phyloP scores from a whole-genome alignment of 1,140 invertebrate species.

The Bradysia coprophila region DNA sequence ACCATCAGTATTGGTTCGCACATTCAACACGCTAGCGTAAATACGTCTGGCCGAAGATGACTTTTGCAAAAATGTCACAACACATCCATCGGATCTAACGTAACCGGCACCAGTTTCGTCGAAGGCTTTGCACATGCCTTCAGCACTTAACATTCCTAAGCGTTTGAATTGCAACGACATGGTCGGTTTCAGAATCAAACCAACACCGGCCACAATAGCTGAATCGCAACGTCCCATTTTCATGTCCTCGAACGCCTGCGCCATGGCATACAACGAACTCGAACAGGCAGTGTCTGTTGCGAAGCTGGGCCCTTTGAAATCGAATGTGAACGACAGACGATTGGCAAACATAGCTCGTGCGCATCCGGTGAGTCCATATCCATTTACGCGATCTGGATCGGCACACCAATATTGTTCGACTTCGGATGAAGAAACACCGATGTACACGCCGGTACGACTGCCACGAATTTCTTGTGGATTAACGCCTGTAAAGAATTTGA shows the following conservation, averaged over 20 bases:
- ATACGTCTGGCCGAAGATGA: slow-evolving; percentile 50
- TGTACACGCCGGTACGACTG: slow-evolving; percentile 75
- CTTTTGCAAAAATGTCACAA: slow-evolving; percentile 66
- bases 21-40: slow-evolving; percentile 73
- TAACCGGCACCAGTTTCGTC: slow-evolving; percentile 83
- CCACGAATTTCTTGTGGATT: slow-evolving; percentile 67
- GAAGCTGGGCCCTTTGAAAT: slow-evolving; percentile 80
- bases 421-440: slow-evolving; percentile 75
- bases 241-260: slow-evolving; percentile 72
- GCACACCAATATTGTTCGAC: slow-evolving; percentile 62
- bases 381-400: slow-evolving; percentile 60
- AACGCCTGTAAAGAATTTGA: slow-evolving; percentile 29
- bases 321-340: slow-evolving; percentile 87
- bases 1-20: slow-evolving; percentile 79
- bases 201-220: slow-evolving; percentile 76
- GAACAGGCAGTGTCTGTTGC: slow-evolving; percentile 92
- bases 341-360: slow-evolving; percentile 91
- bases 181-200: slow-evolving; percentile 70
- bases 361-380: slow-evolving; percentile 86
- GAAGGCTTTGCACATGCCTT: slow-evolving; percentile 85
- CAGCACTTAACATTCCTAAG: slow-evolving; percentile 73
- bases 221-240: slow-evolving; percentile 73
- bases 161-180: slow-evolving; percentile 84
- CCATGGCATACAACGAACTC: slow-evolving; percentile 72
- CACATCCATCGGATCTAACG: slow-evolving; percentile 75